Conservation (phyloP, 1,140 invertebrate genomes). For the Vanessa atalanta region DNA sequence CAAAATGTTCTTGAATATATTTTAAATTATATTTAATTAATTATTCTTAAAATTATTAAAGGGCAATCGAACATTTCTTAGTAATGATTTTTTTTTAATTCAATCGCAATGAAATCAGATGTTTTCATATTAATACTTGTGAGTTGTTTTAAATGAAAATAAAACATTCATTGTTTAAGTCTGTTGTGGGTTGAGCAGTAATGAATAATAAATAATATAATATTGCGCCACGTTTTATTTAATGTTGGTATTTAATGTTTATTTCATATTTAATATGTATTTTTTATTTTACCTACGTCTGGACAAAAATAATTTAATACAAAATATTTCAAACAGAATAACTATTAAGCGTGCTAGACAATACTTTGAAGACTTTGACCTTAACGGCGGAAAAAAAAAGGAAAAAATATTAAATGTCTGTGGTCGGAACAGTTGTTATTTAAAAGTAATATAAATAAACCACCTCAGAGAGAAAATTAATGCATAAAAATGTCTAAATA, state of each 20-base stretch:
- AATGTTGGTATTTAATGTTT: conserved; percentile 11
- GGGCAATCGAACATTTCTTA: not conserved
- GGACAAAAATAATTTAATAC: not conserved
- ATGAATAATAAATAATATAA: conserved; percentile 40
- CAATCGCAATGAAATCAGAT: conserved; percentile 38
- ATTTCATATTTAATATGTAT: conserved; percentile 14
- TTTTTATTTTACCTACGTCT: conserved; percentile 6
- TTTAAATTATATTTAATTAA: not conserved
- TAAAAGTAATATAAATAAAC: conserved; percentile 12
- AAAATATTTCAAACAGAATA: not conserved
- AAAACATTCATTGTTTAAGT: conserved; percentile 43
- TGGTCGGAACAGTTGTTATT: conserved; percentile 21
- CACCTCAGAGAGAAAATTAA: not conserved
- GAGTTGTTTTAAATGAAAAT: conserved; percentile 38
- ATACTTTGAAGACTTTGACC: conserved; percentile 30
- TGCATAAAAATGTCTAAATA: not conserved
- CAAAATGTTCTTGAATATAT: not conserved
- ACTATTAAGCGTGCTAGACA: conserved; percentile 13
- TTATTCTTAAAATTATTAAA: not conserved
- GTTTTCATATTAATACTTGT: conserved; percentile 35
- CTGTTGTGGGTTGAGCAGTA: conserved; percentile 30
- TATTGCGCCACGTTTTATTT: conserved; percentile 32
- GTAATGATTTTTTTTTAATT: conserved; percentile 7
- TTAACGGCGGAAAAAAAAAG: conserved; percentile 19
- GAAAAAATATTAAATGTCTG: conserved; percentile 23